Evolutionary conservation across 2,113 vertebrate species (phyloP).

Genomic region (Tetrax tetrax): DNA sequence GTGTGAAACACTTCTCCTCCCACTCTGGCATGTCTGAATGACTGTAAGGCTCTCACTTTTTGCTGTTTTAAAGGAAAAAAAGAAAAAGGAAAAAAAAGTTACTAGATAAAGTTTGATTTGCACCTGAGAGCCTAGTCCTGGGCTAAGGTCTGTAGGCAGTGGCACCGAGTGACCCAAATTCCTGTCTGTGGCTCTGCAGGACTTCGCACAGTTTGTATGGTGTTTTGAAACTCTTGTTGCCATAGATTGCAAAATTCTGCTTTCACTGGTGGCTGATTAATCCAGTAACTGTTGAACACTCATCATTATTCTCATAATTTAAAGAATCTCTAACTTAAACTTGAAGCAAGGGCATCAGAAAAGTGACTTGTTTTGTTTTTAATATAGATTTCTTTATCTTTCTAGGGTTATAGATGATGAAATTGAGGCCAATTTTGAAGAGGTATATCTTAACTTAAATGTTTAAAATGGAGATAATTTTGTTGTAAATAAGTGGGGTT

Average conservation of each 20-base stretch:
- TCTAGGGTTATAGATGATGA: constrained; percentile 78
- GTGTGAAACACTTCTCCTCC: background rate
- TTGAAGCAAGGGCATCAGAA: background rate
- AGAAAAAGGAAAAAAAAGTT: fast-evolving
- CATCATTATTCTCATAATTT: background rate
- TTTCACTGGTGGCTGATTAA: background rate
- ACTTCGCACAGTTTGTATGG: background rate
- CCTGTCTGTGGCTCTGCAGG: background rate
- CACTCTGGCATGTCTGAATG: fast-evolving
- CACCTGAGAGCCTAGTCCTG: background rate
- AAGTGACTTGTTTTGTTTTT: background rate
- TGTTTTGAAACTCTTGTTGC: background rate
- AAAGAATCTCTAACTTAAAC: background rate
- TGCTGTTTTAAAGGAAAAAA: background rate
- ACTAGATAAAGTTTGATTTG: background rate
- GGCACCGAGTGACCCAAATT: background rate
- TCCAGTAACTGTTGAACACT: background rate
- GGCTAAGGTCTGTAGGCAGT: background rate
- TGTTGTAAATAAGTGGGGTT: background rate
- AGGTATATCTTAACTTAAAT: constrained; percentile 60
- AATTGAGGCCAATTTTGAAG: constrained; percentile 77
- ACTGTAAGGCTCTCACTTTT: background rate
- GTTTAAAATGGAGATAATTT: background rate
- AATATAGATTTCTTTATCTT: constrained; percentile 20
- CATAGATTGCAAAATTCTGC: background rate